Percentiles rank a stretch among this genome's conserved stretches.
phyloP scores from a whole-genome alignment of 2,797 vertebrate genomes.

The Macroramphosus scolopax region DNA sequence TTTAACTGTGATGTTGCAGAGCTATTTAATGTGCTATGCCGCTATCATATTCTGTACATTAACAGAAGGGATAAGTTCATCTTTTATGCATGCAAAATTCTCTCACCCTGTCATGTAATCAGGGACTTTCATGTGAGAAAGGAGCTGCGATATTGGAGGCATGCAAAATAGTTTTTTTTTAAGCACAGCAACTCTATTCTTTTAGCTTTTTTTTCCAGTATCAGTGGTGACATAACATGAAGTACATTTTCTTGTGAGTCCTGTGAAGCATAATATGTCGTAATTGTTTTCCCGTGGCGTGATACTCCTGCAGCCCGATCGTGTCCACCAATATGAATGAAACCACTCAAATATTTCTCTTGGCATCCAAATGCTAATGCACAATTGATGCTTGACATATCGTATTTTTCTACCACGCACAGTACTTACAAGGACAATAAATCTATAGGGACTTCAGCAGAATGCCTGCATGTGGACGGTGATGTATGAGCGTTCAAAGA shows the following conservation, averaged over 20 bases:
- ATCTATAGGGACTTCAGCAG: conserved; percentile 35
- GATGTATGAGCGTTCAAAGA: conserved; percentile 31
- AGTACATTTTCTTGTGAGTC: background rate
- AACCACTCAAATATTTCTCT: conserved; percentile 34
- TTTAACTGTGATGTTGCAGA: conserved; percentile 20
- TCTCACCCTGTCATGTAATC: conserved; percentile 17
- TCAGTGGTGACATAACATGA: no score
- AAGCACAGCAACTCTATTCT: no score
- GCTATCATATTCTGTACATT: conserved; percentile 45
- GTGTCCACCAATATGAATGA: conserved; percentile 38
- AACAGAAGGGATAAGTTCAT: conserved; percentile 33
- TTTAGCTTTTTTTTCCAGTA: no score
- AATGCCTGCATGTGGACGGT: conserved; percentile 37
- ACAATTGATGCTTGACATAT: conserved; percentile 56
- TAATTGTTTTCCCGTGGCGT: conserved; percentile 19
- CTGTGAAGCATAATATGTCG: conserved; percentile 17
- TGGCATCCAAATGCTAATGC: conserved; percentile 42
- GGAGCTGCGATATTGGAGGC: conserved; percentile 4
- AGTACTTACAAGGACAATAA: conserved; percentile 40
- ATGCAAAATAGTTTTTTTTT: no score
- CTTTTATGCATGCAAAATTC: conserved; percentile 26
- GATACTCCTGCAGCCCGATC: conserved; percentile 45
- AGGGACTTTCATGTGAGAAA: conserved; percentile 22
- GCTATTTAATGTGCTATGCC: conserved; percentile 27
- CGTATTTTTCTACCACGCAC: conserved; percentile 44